A percentile compares a stretch with the other conserved stretches of the same genome.
Conservation (phyloP, 2,888 invertebrate genomes). For the Pachydiplax longipennis region DNA sequence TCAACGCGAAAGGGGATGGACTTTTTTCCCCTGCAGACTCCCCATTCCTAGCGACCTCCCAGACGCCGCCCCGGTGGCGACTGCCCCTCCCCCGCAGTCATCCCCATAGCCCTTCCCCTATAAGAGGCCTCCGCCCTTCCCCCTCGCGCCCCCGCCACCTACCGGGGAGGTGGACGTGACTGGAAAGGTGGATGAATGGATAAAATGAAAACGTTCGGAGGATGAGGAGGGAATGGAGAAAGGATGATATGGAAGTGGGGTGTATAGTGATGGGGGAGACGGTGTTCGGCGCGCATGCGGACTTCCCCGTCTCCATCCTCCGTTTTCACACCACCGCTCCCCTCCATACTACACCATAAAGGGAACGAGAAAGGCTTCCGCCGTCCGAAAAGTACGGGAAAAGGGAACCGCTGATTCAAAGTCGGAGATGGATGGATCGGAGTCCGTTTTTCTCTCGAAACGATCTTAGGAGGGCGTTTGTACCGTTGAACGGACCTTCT, state of each 20-base stretch:
- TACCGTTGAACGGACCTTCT: background rate
- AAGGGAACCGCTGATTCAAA: background rate
- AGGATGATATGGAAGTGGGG: background rate
- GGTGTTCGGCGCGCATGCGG: background rate
- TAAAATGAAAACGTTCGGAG: background rate
- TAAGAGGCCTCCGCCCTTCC: background rate
- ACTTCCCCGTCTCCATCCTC: background rate
- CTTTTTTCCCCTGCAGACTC: background rate
- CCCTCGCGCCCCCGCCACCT: background rate
- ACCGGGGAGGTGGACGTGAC: background rate
- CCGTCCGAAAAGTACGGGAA: background rate
- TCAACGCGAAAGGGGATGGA: background rate
- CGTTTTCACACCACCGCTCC: background rate
- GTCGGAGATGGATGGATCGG: background rate
- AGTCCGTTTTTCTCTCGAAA: background rate
- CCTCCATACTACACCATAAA: background rate
- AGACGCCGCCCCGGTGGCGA: background rate
- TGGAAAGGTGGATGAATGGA: conserved; percentile 1
- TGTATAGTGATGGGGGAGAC: background rate
- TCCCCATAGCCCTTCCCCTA: background rate
- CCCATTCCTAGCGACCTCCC: background rate
- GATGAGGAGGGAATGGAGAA: background rate
- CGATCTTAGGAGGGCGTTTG: background rate
- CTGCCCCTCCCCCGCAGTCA: background rate
- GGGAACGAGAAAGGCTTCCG: background rate